Percentiles rank a stretch among this genome's conserved stretches.
Evolutionary conservation across 2,888 invertebrate genomes (phyloP).

Genomic region (Zhuqinia jingwanae): DNA sequence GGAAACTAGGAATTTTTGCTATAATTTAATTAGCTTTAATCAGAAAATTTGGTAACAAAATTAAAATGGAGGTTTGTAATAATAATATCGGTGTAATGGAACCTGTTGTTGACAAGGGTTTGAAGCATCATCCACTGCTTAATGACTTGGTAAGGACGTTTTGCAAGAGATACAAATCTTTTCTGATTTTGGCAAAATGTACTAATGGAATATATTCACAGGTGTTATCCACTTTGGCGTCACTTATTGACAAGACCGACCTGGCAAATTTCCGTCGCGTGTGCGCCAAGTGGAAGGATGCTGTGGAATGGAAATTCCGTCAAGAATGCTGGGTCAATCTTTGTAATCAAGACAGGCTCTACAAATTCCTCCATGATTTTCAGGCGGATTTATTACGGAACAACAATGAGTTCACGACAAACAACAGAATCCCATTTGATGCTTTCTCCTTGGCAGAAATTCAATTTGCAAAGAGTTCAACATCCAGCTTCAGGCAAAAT

Average conservation of each 20-base stretch:
- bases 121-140: conserved; percentile 45
- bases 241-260: conserved; percentile 32
- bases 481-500: neutral
- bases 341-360: conserved; percentile 25
- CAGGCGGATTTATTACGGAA: conserved; percentile 39
- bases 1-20: neutral
- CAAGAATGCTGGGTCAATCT: conserved; percentile 60
- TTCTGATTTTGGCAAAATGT: neutral
- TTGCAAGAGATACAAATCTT: neutral
- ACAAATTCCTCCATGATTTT: conserved; percentile 53
- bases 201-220: too few species aligned
- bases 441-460: conserved; percentile 51
- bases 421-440: conserved; percentile 25
- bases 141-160: conserved; percentile 55
- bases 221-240: conserved; percentile 44
- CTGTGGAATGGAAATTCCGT: conserved; percentile 43
- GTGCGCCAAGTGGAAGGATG: conserved; percentile 58
- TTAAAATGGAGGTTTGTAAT: neutral
- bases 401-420: neutral
- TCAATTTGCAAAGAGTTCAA: conserved; percentile 30
- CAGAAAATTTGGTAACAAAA: neutral
- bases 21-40: neutral
- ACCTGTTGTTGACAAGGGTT: neutral
- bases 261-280: conserved; percentile 49
- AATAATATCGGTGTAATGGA: neutral